These are phyloP conservation scores for Ormyrus thymus DNA, from an alignment of 2,888 invertebrate genomes.

Conservation along the genomic window DNA sequence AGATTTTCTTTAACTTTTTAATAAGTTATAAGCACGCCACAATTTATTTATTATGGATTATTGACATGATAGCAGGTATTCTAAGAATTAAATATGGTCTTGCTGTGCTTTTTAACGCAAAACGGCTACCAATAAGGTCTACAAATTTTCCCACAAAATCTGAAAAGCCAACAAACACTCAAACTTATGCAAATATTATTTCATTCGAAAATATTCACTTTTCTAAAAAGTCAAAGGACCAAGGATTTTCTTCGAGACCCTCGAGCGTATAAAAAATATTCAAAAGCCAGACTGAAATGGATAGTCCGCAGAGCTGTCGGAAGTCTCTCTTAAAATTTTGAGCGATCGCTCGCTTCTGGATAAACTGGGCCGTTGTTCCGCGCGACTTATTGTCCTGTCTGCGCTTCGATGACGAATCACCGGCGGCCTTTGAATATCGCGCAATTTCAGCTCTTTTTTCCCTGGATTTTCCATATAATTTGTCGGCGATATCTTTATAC, in stretches of 20 bases:
- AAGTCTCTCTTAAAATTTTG: slow-evolving; percentile 28
- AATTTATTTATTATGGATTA: no score
- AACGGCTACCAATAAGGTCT: no score
- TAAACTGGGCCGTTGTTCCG: not conserved
- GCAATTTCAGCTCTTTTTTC: slow-evolving; percentile 7
- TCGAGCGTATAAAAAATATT: no score
- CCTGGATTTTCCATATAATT: not conserved
- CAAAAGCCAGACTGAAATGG: not conserved
- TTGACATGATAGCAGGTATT: no score
- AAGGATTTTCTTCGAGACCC: no score
- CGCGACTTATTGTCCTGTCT: slow-evolving; percentile 7
- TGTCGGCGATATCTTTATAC: slow-evolving; percentile 7
- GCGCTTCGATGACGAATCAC: slow-evolving; percentile 21
- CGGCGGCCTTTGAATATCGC: slow-evolving; percentile 6
- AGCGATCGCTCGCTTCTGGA: slow-evolving; percentile 18
- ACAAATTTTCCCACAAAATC: slow-evolving; percentile 17
- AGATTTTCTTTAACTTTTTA: no score
- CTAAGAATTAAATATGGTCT: no score
- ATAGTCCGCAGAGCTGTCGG: slow-evolving; percentile 14
- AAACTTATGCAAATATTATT: slow-evolving; percentile 10
- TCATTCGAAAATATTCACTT: not conserved
- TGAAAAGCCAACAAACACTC: no score
- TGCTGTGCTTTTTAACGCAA: no score
- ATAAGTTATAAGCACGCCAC: no score
- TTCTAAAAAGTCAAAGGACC: no score